Base-by-base conservation (phyloP, 2,888 invertebrate species). In the Hymenopus coronatus region DNA sequence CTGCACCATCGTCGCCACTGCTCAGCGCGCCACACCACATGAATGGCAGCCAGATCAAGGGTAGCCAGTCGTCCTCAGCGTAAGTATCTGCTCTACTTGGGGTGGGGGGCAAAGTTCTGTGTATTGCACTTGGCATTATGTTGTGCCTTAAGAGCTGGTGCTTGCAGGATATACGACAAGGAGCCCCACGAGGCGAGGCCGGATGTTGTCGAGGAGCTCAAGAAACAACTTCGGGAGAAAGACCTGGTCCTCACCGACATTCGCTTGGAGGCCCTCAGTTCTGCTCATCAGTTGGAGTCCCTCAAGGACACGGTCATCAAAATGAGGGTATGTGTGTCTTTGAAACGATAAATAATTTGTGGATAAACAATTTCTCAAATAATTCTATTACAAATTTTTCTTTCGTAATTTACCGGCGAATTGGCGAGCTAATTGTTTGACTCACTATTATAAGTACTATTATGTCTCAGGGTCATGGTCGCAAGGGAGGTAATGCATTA, bases 221-320 rank as follows among this genome's bases (percentile, higher is more conserved):
- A 98, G 93, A 97, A 98, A 92, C 98, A 99, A 93, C 94, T 99
- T 87, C 95, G 98, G 82, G 99, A 99, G 92, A 99, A 99, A 93
- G 99, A 99, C 93, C 96, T 98, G 92, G 98, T 98, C 90, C 94
- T 99, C 91, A 99, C 99, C 3, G 99, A 99, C 93, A 98, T 99
- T 90, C 95, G 99, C 90, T 94, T 99, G 90, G 99, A 99, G 93
- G 99, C 99, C 12, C 94, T 99, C 70, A 98, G 98, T 91, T 98
- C 99, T 0, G 99, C 99, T 6, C 99, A 99, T 93, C 99, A 99
- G 93, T 94, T 99, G 89, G 99, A 99, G 93, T 98, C 98, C 91
- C 95, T 99, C 28, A 97, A 98, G 93, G 99, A 99, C 92, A 98
- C 98, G 88, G 98, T 99, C 92, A 98, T 97, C 93, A 98, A 98